Percentiles rank a stretch among this genome's conserved stretches.
phyloP scores from a whole-genome alignment of 2,888 invertebrate genomes.

The Drosophila recens region DNA sequence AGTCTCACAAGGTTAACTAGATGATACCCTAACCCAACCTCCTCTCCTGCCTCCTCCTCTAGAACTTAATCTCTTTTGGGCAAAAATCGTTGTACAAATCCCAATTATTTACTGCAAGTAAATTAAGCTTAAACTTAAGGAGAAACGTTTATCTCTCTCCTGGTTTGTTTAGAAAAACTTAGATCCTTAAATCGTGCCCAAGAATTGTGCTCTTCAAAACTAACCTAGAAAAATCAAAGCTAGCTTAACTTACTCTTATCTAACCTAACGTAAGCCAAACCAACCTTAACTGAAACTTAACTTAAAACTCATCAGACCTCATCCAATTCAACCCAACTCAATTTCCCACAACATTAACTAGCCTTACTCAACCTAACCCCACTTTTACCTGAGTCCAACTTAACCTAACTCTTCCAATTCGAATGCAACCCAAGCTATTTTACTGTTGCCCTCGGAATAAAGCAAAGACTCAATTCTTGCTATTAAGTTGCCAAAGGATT shows the following conservation, averaged over 20 bases:
- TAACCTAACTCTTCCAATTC: background rate
- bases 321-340: too few species aligned
- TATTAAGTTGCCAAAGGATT: background rate
- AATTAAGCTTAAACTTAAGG: too few species aligned
- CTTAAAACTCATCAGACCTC: too few species aligned
- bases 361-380: background rate
- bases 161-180: too few species aligned
- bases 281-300: too few species aligned
- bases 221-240: background rate
- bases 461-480: background rate
- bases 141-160: too few species aligned
- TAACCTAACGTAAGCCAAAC: too few species aligned
- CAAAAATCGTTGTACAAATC: background rate
- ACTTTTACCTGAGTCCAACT: too few species aligned
- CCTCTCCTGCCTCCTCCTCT: background rate
- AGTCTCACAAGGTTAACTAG: background rate
- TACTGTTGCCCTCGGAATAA: too few species aligned
- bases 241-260: background rate
- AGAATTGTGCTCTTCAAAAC: background rate
- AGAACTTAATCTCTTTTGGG: background rate
- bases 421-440: too few species aligned
- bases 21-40: background rate
- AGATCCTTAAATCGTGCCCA: too few species aligned
- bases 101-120: background rate
- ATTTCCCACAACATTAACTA: background rate